Evolutionary conservation across 2,888 invertebrate genomes (phyloP), one percentile per base, ranked within the genome.

Genomic region (Orthosia incerta): DNA sequence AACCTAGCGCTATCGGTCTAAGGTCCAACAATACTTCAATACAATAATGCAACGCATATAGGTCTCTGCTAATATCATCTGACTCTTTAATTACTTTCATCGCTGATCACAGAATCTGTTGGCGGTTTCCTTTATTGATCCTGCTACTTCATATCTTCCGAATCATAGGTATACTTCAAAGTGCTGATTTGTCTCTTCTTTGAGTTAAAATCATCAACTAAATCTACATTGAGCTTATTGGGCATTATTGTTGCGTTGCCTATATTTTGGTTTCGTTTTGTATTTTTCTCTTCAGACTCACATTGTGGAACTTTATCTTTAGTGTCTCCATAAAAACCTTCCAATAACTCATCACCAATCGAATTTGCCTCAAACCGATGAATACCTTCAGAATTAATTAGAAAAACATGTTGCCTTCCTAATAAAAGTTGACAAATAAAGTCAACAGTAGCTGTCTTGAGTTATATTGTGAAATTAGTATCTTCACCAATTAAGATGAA

Each of bases 401-500:
- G 83, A 85, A 79, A 85, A 83, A 83, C 85, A 78, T 88, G 87
- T 90, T 80, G 75, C 79, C 79, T 80, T 80, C 77, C 71, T 76
- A 84, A 91, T 86, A 84, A 86, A 85, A 83, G 4, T 26, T 56
- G 51, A 67, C 81, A 89, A 87, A 88, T 89, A 87, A 86, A 82
- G 80, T 74, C 67, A 82, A 87, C 82, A 81, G 82, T 83, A 86
- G 86, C 80, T 51, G 75, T 80, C 62, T 86, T 84, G 69, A 79
- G 79, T 82, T 82, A 71, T 79, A 79, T 86, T 83, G 80, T 84
- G 84, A 83, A 84, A 89, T 87, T 84, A 63, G 62, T 67, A 76
- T 71, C 77, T 71, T 82, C 71, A 62, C 86, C 81, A 79, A 82
- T 70, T 70, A 64, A 63, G 83, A 80, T 67, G 76, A 62, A 70